Evolutionary conservation across 2,113 vertebrate genomes (phyloP).

Genomic region (Lophura nycthemera): DNA sequence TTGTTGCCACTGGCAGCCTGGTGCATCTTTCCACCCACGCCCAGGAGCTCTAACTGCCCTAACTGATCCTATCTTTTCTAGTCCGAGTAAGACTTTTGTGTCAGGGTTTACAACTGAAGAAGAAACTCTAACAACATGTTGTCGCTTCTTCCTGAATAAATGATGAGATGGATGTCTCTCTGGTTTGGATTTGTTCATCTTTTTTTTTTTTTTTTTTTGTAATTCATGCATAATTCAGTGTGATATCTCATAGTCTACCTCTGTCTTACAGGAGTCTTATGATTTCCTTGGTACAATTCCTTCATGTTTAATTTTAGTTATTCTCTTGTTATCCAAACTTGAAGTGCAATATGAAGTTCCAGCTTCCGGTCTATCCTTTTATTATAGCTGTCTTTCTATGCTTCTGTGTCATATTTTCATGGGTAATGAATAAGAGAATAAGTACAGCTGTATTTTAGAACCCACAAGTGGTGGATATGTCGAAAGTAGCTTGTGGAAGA

Average conservation of each 20-base stretch:
- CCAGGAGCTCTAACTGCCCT: background rate
- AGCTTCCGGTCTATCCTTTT: slow-evolving; percentile 63
- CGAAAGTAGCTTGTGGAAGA: slow-evolving; percentile 73
- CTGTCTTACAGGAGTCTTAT: slow-evolving; percentile 8
- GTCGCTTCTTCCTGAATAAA: background rate
- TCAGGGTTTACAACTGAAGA: background rate
- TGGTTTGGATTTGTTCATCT: background rate
- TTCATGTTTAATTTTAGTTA: slow-evolving; percentile 33
- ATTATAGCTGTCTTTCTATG: slow-evolving; percentile 36
- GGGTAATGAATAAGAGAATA: slow-evolving; percentile 70
- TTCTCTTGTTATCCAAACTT: slow-evolving; percentile 43
- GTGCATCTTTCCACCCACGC: too few relatives aligned
- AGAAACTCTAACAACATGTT: background rate
- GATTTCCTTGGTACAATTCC: slow-evolving; percentile 31
- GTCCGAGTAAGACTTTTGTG: background rate
- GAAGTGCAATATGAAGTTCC: slow-evolving; percentile 49
- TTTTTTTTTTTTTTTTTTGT: background rate
- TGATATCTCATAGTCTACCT: slow-evolving; percentile 1
- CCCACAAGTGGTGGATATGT: slow-evolving; percentile 42
- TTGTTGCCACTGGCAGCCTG: too few relatives aligned
- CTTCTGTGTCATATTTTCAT: slow-evolving; percentile 54
- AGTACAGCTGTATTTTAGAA: slow-evolving; percentile 64
- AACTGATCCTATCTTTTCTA: background rate
- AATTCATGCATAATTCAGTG: background rate
- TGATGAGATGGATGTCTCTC: background rate